These are phyloP conservation scores for Chiloscyllium plagiosum DNA, from an alignment of 2,113 vertebrate species.

Conservation along the genomic window DNA sequence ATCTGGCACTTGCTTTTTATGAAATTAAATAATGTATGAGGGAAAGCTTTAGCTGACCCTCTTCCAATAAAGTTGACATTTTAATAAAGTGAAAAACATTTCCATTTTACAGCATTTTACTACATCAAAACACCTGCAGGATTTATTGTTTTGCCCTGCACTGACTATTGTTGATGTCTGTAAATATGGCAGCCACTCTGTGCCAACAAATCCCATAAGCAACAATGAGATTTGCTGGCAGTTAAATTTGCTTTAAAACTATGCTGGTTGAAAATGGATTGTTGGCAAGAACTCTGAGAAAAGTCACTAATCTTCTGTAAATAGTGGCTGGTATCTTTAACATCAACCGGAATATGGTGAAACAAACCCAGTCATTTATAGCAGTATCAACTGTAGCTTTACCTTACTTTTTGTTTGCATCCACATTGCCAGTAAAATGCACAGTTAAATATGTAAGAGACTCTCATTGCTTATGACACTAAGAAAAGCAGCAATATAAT, in stretches of 20 bases:
- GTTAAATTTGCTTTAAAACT: not conserved
- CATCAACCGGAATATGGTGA: not conserved
- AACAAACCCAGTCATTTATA: not conserved
- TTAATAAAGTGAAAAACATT: not conserved
- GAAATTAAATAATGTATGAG: not conserved
- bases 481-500: not conserved
- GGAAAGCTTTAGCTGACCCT: not conserved
- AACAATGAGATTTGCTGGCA: not conserved
- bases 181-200: not conserved
- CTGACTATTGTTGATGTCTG: not conserved
- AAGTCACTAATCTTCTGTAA: not conserved
- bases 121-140: not conserved
- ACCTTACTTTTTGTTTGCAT: not conserved
- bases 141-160: not conserved
- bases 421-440: not conserved
- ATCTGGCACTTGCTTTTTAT: not conserved
- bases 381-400: not conserved
- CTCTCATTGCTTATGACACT: not conserved
- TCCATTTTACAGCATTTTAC: not conserved
- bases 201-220: not conserved
- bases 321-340: not conserved
- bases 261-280: not conserved
- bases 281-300: not conserved
- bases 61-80: slow-evolving; percentile 10
- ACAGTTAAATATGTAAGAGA: not conserved